These are phyloP conservation scores for Drosophila tropicalis DNA, from an alignment of 1,140 invertebrate genomes.

Conservation along the genomic window DNA sequence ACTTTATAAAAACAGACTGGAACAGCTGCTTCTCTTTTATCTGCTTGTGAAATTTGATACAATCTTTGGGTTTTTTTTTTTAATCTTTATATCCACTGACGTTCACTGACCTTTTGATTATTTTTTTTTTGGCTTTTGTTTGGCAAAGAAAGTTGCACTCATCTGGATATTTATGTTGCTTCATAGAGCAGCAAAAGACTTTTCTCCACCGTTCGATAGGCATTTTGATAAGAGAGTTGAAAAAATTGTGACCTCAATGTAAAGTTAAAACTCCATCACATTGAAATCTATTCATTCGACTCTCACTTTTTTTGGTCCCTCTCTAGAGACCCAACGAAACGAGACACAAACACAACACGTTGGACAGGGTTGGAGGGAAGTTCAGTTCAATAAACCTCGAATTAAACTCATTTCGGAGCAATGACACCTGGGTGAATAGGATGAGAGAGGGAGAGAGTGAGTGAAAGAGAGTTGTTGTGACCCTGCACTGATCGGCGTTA, in stretches of 20 bases:
- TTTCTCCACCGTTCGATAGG: constrained; percentile 25
- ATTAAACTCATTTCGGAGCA: constrained; percentile 69
- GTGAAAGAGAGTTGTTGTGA: background rate
- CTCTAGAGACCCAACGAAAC: constrained; percentile 34
- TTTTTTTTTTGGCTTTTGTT: constrained; percentile 23
- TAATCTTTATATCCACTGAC: background rate
- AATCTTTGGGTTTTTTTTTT: constrained; percentile 3
- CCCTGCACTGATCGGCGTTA: constrained; percentile 31
- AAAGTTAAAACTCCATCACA: constrained; percentile 31
- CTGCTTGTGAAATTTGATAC: constrained; percentile 46
- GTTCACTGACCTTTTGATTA: constrained; percentile 61
- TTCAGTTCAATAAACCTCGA: constrained; percentile 58
- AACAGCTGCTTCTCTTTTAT: constrained; percentile 6
- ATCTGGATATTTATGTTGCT: constrained; percentile 32
- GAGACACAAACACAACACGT: constrained; percentile 13
- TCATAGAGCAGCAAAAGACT: constrained; percentile 39
- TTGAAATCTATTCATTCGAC: constrained; percentile 66
- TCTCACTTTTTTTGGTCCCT: constrained; percentile 60
- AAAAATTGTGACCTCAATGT: constrained; percentile 60
- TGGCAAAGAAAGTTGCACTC: constrained; percentile 58
- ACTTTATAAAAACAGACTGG: background rate
- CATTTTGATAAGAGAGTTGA: constrained; percentile 38
- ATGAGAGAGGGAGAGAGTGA: background rate
- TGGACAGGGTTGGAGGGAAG: constrained; percentile 13
- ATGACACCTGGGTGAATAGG: constrained; percentile 52